Base-by-base conservation (phyloP, 1,140 invertebrate genomes). In the Drosophila elegans region DNA sequence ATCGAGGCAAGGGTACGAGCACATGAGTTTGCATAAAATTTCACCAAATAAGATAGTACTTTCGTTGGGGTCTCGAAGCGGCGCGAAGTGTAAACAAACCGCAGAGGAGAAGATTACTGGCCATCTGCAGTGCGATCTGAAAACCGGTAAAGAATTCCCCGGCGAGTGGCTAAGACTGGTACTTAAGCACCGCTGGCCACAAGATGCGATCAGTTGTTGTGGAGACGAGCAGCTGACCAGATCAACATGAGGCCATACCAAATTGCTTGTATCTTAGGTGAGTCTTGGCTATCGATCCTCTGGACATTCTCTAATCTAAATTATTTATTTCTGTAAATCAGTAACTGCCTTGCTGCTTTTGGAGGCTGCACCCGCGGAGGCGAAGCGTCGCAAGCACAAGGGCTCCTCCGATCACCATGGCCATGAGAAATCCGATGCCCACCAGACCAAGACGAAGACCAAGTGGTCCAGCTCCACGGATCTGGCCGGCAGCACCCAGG, bases 1-100 rank as follows among this genome's bases (percentile, higher is more conserved):
- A 21, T 21, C 13, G 73, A 72, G 76, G 52, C 67, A 72, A 71
- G 29, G 52, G 63, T 66, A 66, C 57, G 63, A 69, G 54, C 81
- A 82, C 64, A 83, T 83, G 76, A 80, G 76, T 73, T 89, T 89
- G 84, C 84, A 88, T 80, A 89, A 88, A 83, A 80, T 89, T 88
- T 89, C 84, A 89, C 83, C 79, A 77, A 76, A 41, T 53, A 56
- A 32, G 12, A 55, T 29, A 32, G 79, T 82, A 86, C 82, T 86
- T 86, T 86, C 83, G 69, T 78, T 72, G 62, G 38, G 62, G 46
- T 34, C 42, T 69, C 49, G 64, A 16, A 55, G 32, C 66, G 48
- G 13, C n/a, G 51, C 66, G 52, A 74, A 53, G 60, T 41, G 74
- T 61, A 56, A 57, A 73, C 52, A 62, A 67, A 63, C 32, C 32